Conservation (phyloP, 1,140 invertebrate genomes). For the Chlorops oryzae region DNA sequence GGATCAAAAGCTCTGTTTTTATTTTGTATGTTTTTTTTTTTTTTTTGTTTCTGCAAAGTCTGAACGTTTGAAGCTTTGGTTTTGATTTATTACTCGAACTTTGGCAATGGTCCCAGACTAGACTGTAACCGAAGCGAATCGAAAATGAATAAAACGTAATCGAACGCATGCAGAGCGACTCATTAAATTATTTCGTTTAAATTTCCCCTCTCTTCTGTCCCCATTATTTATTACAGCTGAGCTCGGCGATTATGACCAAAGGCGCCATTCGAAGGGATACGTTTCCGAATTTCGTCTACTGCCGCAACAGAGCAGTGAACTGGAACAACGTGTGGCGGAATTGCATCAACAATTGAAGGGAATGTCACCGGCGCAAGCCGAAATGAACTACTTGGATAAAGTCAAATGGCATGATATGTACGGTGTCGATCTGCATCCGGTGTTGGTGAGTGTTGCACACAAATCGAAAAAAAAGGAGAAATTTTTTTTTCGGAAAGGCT, state of each 20-base stretch:
- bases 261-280: conserved; percentile 83
- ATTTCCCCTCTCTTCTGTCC: not conserved
- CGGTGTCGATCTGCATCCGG: conserved; percentile 82
- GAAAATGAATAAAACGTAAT: too few species aligned
- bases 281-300: conserved; percentile 96
- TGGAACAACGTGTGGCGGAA: conserved; percentile 83
- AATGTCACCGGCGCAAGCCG: conserved; percentile 61
- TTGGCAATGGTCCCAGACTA: too few species aligned
- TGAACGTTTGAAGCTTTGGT: not conserved
- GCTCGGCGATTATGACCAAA: conserved; percentile 91
- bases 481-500: too few species aligned
- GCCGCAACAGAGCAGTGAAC: conserved; percentile 84
- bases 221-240: conserved; percentile 70
- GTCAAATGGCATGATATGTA: conserved; percentile 98
- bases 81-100: too few species aligned
- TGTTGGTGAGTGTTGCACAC: conserved; percentile 50
- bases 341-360: conserved; percentile 68
- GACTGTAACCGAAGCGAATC: too few species aligned
- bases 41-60: too few species aligned
- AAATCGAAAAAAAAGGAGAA: too few species aligned
- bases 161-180: too few species aligned
- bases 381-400: conserved; percentile 88
- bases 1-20: not conserved
- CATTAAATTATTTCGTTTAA: too few species aligned
- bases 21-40: not conserved